Conservation (phyloP, 1,140 invertebrate genomes). For the Drosophila lacteicornis region DNA sequence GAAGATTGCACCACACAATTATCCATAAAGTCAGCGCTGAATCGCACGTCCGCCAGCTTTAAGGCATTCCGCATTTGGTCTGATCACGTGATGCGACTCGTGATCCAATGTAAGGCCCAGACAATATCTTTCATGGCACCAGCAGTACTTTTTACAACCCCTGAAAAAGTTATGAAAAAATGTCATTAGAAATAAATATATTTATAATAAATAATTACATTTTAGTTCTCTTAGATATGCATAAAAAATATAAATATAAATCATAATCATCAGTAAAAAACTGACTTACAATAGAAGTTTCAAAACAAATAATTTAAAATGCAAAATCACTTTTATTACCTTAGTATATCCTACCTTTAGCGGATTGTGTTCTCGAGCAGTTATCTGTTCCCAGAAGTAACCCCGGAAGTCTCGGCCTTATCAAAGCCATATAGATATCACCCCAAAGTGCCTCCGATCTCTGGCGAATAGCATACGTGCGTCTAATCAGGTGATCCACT, state of each 20-base stretch:
- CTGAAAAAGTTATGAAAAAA: too few species aligned
- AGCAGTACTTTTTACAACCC: too few species aligned
- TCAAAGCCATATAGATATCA: constrained; percentile 7
- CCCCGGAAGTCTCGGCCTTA: background rate
- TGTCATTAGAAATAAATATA: too few species aligned
- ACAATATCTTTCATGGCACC: background rate
- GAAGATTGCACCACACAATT: too few species aligned
- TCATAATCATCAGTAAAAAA: too few species aligned
- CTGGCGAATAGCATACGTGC: constrained; percentile 27
- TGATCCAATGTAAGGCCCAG: background rate
- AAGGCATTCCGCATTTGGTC: background rate
- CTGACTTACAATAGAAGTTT: background rate
- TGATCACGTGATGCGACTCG: background rate
- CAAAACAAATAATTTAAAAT: background rate
- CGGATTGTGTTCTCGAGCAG: background rate
- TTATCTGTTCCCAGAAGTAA: background rate
- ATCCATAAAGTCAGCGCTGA: background rate
- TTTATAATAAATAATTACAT: too few species aligned
- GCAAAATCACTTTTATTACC: background rate
- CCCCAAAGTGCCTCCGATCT: background rate
- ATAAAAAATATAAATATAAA: background rate
- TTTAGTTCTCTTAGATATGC: background rate
- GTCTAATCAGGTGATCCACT: constrained; percentile 17
- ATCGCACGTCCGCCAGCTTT: background rate
- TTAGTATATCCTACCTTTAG: background rate